phyloP scores from a whole-genome alignment of 2,888 invertebrate genomes.

The Drosophila pseudotakahashii region DNA sequence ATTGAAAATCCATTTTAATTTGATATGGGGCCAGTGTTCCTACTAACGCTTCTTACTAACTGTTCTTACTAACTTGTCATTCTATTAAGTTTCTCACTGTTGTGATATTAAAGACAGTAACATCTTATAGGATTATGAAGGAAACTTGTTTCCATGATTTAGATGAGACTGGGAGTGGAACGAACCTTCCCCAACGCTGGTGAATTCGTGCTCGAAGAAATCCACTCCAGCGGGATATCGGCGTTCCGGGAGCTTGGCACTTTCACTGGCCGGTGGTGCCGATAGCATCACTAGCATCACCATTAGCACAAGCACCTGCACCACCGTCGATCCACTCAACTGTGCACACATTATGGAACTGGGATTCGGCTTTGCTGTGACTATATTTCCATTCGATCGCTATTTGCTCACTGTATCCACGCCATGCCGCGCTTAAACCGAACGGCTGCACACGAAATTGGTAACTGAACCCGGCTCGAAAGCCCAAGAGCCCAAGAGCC shows the following conservation, averaged over 20 bases:
- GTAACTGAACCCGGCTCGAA: constrained; percentile 57
- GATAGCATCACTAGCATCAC: constrained; percentile 31
- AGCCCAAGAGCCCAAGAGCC: constrained; percentile 24
- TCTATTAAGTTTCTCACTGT: too few relatives aligned
- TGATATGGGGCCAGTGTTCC: too few relatives aligned
- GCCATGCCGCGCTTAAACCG: constrained; percentile 59
- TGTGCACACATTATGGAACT: constrained; percentile 56
- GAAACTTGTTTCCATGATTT: not conserved
- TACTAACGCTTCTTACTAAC: too few relatives aligned
- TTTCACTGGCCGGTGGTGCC: constrained; percentile 56
- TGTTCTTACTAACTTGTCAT: too few relatives aligned
- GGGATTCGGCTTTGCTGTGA: constrained; percentile 40
- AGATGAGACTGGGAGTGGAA: constrained; percentile 2
- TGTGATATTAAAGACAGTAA: too few relatives aligned
- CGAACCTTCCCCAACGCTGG: constrained; percentile 62
- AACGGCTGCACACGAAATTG: constrained; percentile 57
- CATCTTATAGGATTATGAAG: too few relatives aligned
- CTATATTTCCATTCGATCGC: constrained; percentile 49
- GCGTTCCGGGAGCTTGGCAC: constrained; percentile 48
- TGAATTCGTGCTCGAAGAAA: constrained; percentile 80
- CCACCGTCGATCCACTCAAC: constrained; percentile 29
- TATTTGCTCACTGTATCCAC: constrained; percentile 39
- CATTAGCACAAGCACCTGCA: constrained; percentile 29
- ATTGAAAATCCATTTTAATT: too few relatives aligned
- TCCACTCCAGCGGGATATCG: constrained; percentile 71